Evolutionary conservation across 2,113 vertebrate species (phyloP).

Genomic region (Etia nguti): DNA sequence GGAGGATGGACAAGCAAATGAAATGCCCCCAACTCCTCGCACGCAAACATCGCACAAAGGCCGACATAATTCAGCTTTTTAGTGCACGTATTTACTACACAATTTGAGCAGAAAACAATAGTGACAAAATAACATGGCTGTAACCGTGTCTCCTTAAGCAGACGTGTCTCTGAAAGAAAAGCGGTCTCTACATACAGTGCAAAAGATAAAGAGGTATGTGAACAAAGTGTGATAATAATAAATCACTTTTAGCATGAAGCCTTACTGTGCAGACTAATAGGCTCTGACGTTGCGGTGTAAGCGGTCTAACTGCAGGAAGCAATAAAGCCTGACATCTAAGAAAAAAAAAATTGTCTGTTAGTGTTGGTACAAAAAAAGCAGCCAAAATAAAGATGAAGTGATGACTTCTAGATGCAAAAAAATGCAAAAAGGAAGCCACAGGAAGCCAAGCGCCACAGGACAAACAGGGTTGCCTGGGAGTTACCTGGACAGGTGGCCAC

Average conservation of each 20-base stretch:
- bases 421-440: constrained; percentile 58
- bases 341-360: neutral
- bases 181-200: neutral
- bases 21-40: constrained; percentile 37
- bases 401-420: constrained; percentile 62
- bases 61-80: constrained; percentile 52
- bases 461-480: constrained; percentile 59
- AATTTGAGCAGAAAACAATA: constrained; percentile 53
- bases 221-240: constrained; percentile 35
- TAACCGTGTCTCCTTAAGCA: constrained; percentile 32
- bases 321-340: constrained; percentile 38
- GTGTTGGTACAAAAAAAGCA: constrained; percentile 29
- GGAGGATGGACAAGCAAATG: constrained; percentile 38
- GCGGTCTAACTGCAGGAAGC: constrained; percentile 39
- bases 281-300: constrained; percentile 22
- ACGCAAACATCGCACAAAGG: constrained; percentile 24
- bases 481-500: constrained; percentile 95
- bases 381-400: constrained; percentile 54
- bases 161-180: constrained; percentile 41
- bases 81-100: constrained; percentile 50
- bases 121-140: constrained; percentile 22
- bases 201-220: constrained; percentile 35
- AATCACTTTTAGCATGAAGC: constrained; percentile 29
- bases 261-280: constrained; percentile 21
- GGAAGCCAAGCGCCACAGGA: constrained; percentile 64